Base-by-base conservation (phyloP, 1,140 invertebrate species). In the Drosophila nebulosa region DNA sequence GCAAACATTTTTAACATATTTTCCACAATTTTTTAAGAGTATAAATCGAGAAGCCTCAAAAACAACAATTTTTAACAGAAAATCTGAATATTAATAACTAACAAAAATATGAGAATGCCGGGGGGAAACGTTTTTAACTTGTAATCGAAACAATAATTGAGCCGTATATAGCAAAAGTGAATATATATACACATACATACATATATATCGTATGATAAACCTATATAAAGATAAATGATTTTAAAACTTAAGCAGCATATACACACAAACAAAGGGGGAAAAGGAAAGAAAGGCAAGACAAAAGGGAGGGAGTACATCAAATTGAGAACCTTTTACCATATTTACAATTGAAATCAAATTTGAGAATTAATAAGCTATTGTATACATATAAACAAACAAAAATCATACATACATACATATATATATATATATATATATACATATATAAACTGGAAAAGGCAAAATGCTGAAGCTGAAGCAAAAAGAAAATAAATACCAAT, bases 81-180 rank as follows among this genome's bases (percentile, higher is more conserved):
- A 46, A 36, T 36, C 35, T 46, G 16, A 51, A 53, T 14, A 26
- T 30, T 7, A 30, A 30, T 7, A 30, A 30, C 3, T 10, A 24
- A 16, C 26, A 9, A 60, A 60, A 55, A 59, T 42, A 30, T 24
- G 55, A 16, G 50, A 21, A 24, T n/a, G n/a, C n/a, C n/a, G 32
- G 4, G 5, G 5, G 14, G 64, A 26, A 53, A 65, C 52, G 65
- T 60, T 46, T 84, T 84, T 84, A 84, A 84, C 79, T 76, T 64
- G 66, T 68, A 79, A 83, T 79, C 68, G 72, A 85, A 80, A 85
- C 70, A 85, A 86, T 86, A 84, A 80, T 78, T 81, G 74, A 85
- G 77, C 80, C 80, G 69, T 65, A 86, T 74, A 75, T 79, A 77
- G 60, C 66, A 71, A 79, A 69, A 57, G 18, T 18, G 51, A 56